phyloP scores from a whole-genome alignment of 2,888 invertebrate species.

The Agrypnus murinus region DNA sequence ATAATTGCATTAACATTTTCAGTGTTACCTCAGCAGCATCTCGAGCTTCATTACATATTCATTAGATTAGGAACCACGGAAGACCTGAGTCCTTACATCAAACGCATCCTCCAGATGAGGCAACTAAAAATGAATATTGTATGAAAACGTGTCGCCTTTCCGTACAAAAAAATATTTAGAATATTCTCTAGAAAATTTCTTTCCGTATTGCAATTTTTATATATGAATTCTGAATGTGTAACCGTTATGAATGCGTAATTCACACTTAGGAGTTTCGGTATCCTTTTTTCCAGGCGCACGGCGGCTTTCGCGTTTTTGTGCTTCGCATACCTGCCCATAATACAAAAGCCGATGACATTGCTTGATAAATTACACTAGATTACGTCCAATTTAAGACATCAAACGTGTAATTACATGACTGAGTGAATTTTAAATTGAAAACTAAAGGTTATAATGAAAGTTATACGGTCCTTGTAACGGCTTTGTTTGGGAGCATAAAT shows the following conservation, averaged over 20 bases:
- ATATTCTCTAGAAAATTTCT: slow-evolving; percentile 26
- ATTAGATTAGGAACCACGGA: slow-evolving; percentile 43
- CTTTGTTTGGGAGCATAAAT: slow-evolving; percentile 52
- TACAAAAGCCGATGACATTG: slow-evolving; percentile 39
- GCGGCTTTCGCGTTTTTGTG: slow-evolving; percentile 14
- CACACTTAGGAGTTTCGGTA: slow-evolving; percentile 3
- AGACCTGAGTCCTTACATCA: slow-evolving; percentile 39
- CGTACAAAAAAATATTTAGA: slow-evolving; percentile 34
- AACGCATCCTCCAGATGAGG: slow-evolving; percentile 40
- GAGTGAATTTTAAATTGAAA: slow-evolving; percentile 52
- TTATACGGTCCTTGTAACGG: slow-evolving; percentile 49
- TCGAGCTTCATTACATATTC: slow-evolving; percentile 45
- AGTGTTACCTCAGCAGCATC: slow-evolving; percentile 23
- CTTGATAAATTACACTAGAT: slow-evolving; percentile 50
- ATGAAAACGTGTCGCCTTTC: slow-evolving; percentile 39
- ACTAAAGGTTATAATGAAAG: slow-evolving; percentile 48
- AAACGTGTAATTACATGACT: slow-evolving; percentile 53
- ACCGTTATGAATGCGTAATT: slow-evolving; percentile 46
- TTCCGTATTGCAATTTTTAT: slow-evolving; percentile 30
- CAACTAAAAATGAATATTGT: slow-evolving; percentile 48
- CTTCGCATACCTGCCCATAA: slow-evolving; percentile 33
- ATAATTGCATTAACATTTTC: slow-evolving; percentile 49
- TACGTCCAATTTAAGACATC: slow-evolving; percentile 49
- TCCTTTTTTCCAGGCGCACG: slow-evolving; percentile 13
- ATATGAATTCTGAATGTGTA: slow-evolving; percentile 38